phyloP scores from a whole-genome alignment of 2,113 vertebrate genomes.

The Gadus chalcogrammus region DNA sequence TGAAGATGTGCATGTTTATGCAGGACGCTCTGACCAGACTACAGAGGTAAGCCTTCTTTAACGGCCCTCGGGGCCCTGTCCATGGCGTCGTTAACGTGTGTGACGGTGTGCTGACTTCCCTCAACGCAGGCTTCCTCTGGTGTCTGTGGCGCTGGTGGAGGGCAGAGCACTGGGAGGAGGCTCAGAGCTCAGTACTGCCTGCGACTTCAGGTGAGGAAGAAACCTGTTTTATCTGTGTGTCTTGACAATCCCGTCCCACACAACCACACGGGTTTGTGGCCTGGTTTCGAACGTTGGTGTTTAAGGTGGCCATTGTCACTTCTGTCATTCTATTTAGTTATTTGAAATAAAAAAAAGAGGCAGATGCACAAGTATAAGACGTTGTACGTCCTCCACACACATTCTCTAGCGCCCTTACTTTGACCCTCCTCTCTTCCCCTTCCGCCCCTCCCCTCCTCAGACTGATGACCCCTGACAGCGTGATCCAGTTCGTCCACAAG shows the following conservation, averaged over 20 bases:
- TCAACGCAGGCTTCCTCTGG: constrained; percentile 83
- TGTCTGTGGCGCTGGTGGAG: constrained; percentile 90
- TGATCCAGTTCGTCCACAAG: constrained; percentile 94
- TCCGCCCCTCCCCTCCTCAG: constrained; percentile 61
- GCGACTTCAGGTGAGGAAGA: constrained; percentile 88
- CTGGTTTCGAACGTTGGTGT: no score
- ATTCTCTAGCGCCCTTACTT: no score
- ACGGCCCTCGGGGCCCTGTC: neutral
- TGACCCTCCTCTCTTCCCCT: no score
- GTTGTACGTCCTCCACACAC: no score
- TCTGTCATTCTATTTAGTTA: neutral
- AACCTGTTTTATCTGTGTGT: neutral
- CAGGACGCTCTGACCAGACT: constrained; percentile 88
- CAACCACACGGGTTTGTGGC: no score
- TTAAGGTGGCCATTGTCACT: no score
- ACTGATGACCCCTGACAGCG: constrained; percentile 82
- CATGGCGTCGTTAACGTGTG: neutral
- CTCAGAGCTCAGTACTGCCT: constrained; percentile 88
- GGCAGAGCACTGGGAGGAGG: constrained; percentile 91
- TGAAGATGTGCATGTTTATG: constrained; percentile 96
- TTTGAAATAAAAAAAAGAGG: neutral
- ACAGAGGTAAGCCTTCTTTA: constrained; percentile 77
- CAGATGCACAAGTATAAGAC: no score
- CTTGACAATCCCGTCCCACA: no score
- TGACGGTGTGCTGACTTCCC: constrained; percentile 13